Conservation (phyloP, 2,888 invertebrate species). For the Elaeidobius kamerunicus region DNA sequence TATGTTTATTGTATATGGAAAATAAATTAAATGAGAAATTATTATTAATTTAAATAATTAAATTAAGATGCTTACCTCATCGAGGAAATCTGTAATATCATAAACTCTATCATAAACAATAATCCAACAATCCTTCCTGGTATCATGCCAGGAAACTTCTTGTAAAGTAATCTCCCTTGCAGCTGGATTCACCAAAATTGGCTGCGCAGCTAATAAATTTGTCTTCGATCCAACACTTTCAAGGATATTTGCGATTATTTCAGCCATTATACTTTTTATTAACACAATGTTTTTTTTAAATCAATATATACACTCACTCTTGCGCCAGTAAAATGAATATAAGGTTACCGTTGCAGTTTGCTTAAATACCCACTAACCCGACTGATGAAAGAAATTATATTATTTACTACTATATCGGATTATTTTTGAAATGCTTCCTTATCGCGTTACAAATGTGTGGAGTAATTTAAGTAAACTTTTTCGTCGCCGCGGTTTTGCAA, state of each 20-base stretch:
- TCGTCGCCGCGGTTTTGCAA: not conserved
- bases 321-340: slow-evolving; percentile 7
- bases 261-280: slow-evolving; percentile 14
- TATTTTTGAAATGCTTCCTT: slow-evolving; percentile 23
- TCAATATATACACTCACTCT: not conserved
- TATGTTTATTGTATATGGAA: not conserved
- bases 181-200: not conserved
- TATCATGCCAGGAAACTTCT: slow-evolving; percentile 75
- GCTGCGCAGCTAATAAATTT: not conserved
- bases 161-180: slow-evolving; percentile 57
- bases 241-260: slow-evolving; percentile 14
- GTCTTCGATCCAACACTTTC: slow-evolving; percentile 4
- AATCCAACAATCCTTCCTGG: slow-evolving; percentile 74
- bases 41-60: too few species aligned
- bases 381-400: slow-evolving; percentile 18
- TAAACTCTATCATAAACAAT: slow-evolving; percentile 85
- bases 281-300: not conserved
- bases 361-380: slow-evolving; percentile 12
- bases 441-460: slow-evolving; percentile 15
- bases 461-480: slow-evolving; percentile 7
- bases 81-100: slow-evolving; percentile 73
- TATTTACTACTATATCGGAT: slow-evolving; percentile 15
- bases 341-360: not conserved
- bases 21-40: too few species aligned
- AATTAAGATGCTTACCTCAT: slow-evolving; percentile 64